Conservation (phyloP, 30 jellyfish, hydroid and myxozoan genomes). For the Phacellophora camtschatica region DNA sequence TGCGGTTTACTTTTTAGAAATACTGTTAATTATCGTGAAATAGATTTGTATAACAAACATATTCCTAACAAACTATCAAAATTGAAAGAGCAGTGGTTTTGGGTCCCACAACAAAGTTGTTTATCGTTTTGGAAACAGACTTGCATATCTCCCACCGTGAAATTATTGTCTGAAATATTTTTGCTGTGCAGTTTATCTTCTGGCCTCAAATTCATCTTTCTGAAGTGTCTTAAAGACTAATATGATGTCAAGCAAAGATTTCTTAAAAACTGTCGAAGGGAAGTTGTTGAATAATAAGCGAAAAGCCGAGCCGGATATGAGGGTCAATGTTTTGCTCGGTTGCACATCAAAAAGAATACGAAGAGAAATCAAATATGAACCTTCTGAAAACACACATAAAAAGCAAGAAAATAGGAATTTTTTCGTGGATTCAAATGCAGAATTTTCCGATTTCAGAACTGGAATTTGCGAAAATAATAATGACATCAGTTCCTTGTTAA, state of each 20-base stretch:
- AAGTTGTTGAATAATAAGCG: conserved; percentile 58
- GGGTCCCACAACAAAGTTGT: too few species aligned
- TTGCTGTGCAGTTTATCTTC: too few species aligned
- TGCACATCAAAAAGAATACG: conserved; percentile 77
- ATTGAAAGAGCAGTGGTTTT: too few species aligned
- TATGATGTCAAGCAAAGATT: conserved; percentile 59
- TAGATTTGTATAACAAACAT: too few species aligned
- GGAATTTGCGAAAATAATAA: conserved; percentile 7
- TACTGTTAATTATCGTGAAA: too few species aligned
- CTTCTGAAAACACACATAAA: background rate
- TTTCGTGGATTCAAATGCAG: background rate
- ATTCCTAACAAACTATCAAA: too few species aligned
- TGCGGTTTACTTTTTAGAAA: too few species aligned
- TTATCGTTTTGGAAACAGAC: too few species aligned
- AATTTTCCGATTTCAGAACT: background rate
- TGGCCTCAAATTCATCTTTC: too few species aligned
- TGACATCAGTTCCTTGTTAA: background rate
- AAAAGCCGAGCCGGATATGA: conserved; percentile 84
- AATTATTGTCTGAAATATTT: too few species aligned
- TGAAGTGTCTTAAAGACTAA: too few species aligned
- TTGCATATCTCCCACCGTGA: too few species aligned
- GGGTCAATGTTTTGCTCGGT: conserved; percentile 81
- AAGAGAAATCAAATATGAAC: conserved; percentile 34
- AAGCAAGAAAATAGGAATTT: background rate
- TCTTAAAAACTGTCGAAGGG: conserved; percentile 61